Percentiles rank a stretch among this genome's conserved stretches.
These are phyloP conservation scores for Aethina tumida DNA, from an alignment of 1,140 invertebrate genomes.

Conservation along the genomic window DNA sequence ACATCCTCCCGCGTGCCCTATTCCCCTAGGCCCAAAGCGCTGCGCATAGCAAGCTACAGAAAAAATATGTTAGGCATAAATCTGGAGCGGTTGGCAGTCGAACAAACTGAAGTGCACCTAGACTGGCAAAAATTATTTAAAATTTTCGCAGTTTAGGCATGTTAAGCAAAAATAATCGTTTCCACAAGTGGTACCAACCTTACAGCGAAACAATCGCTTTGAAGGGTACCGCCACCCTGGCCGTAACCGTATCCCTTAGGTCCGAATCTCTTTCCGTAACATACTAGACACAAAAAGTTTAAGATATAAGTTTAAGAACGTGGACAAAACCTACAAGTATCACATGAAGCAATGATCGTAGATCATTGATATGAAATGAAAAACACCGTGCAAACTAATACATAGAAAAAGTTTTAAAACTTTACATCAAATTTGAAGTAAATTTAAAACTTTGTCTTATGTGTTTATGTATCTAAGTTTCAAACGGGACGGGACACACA, in stretches of 20 bases:
- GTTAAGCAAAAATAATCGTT: too few species aligned
- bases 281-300: slow-evolving; percentile 43
- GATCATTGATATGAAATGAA: neutral
- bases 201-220: slow-evolving; percentile 70
- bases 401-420: neutral
- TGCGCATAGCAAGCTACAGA: slow-evolving; percentile 64
- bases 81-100: neutral
- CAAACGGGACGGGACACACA: too few species aligned
- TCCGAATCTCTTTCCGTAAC: slow-evolving; percentile 89
- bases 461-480: too few species aligned
- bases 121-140: neutral
- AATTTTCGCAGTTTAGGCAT: neutral
- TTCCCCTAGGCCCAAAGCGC: slow-evolving; percentile 80
- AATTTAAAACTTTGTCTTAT: too few species aligned
- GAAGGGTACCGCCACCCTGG: slow-evolving; percentile 80
- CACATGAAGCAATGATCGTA: neutral
- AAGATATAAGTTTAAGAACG: neutral
- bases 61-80: slow-evolving; percentile 29
- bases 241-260: slow-evolving; percentile 91
- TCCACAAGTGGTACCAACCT: slow-evolving; percentile 56
- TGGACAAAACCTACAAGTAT: neutral
- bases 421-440: neutral
- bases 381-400: too few species aligned
- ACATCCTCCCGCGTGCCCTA: slow-evolving; percentile 77
- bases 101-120: slow-evolving; percentile 2